A percentile compares a stretch with the other conserved stretches of the same genome.
These are phyloP conservation scores for Lycophotia porphyrea DNA, from an alignment of 2,888 invertebrate species.

Conservation along the genomic window DNA sequence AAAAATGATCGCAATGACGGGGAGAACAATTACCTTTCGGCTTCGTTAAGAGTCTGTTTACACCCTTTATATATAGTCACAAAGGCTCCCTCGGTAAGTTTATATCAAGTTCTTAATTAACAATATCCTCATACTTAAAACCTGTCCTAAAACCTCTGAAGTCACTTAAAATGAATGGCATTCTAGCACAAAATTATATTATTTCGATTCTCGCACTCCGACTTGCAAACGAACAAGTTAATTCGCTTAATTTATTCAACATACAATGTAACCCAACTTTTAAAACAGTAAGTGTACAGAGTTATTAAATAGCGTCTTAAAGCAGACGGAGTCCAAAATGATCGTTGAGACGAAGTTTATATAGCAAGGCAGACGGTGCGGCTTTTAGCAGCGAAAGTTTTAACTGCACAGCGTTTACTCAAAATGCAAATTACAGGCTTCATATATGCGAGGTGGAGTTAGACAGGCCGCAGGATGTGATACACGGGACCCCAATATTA, in stretches of 20 bases:
- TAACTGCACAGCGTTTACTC: constrained; percentile 86
- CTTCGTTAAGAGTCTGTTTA: too few species aligned
- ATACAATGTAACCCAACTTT: constrained; percentile 59
- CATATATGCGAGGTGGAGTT: constrained; percentile 79
- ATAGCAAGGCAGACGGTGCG: constrained; percentile 77
- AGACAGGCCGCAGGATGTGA: constrained; percentile 83
- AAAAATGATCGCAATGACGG: too few species aligned
- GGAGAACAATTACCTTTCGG: too few species aligned
- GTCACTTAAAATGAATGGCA: constrained; percentile 2
- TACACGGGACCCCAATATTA: constrained; percentile 87
- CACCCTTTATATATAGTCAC: too few species aligned
- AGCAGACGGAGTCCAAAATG: constrained; percentile 72
- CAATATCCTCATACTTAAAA: not conserved
- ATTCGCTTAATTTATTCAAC: constrained; percentile 30
- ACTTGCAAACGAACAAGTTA: constrained; percentile 23
- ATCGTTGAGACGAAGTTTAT: constrained; percentile 77
- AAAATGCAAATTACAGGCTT: constrained; percentile 88
- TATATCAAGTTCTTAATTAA: not conserved
- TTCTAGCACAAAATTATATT: not conserved
- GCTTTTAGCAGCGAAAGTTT: constrained; percentile 85
- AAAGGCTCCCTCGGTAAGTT: not conserved
- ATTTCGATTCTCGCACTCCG: constrained; percentile 4
- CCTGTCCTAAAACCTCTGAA: not conserved
- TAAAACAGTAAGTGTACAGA: constrained; percentile 50
- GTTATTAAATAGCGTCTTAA: constrained; percentile 72